Conservation (phyloP, 1,140 invertebrate genomes). For the Drosophila rhopaloa region DNA sequence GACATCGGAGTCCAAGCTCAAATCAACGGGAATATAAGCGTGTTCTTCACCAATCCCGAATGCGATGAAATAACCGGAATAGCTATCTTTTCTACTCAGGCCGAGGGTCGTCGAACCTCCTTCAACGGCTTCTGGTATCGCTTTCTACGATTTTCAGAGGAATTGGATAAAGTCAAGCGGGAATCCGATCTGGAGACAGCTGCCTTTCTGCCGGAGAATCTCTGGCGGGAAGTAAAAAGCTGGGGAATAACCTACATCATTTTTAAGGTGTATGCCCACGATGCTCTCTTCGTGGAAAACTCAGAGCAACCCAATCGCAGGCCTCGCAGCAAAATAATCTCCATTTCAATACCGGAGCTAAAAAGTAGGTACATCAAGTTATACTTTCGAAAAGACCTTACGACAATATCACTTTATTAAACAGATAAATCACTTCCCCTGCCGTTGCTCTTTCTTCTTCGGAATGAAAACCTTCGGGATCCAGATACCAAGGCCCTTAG, state of each 20-base stretch:
- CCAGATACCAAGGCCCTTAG: conserved; percentile 38
- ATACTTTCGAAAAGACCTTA: too few species aligned
- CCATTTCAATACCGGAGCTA: conserved; percentile 65
- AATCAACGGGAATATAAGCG: conserved; percentile 67
- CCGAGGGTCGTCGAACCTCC: conserved; percentile 2
- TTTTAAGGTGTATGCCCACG: conserved; percentile 72
- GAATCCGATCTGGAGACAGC: conserved; percentile 63
- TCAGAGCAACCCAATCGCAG: conserved; percentile 29
- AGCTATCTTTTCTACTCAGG: conserved; percentile 54
- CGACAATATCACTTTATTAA: not conserved
- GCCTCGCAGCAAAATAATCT: conserved; percentile 76
- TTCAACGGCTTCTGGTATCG: conserved; percentile 66
- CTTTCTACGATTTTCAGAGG: conserved; percentile 61
- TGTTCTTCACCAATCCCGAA: conserved; percentile 67
- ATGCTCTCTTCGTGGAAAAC: conserved; percentile 73
- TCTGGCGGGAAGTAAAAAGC: conserved; percentile 45
- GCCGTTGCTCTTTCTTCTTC: conserved; percentile 59
- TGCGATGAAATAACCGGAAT: conserved; percentile 70
- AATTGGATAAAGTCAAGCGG: conserved; percentile 31
- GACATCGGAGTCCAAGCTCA: conserved; percentile 65
- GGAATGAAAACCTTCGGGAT: conserved; percentile 64
- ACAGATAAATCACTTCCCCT: conserved; percentile 39
- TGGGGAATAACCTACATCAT: conserved; percentile 35
- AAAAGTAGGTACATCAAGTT: conserved; percentile 27
- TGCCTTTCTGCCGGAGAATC: conserved; percentile 45